Percentiles rank a stretch among this genome's conserved stretches.
These are phyloP conservation scores for Siderastrea siderea DNA, from an alignment of 92 coral and sea anemone genomes.

Conservation along the genomic window DNA sequence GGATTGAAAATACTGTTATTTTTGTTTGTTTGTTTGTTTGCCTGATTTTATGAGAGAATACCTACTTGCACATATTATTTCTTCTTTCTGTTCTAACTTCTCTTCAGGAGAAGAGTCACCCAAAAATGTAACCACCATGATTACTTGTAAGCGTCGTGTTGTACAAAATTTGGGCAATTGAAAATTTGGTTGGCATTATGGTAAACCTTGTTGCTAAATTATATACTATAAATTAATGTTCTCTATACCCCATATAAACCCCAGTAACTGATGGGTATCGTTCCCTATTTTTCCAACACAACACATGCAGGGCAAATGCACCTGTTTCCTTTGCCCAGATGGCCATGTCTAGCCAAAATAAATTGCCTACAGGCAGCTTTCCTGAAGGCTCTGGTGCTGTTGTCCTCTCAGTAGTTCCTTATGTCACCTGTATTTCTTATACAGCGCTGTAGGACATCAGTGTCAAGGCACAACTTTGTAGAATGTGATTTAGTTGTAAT, in stretches of 20 bases:
- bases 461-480: neutral
- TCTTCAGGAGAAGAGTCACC: too few species aligned
- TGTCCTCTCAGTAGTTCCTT: too few species aligned
- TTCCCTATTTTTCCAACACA: constrained; percentile 1
- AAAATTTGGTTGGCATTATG: neutral
- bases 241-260: neutral
- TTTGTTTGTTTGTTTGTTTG: too few species aligned
- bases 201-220: neutral
- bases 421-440: neutral
- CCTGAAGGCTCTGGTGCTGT: constrained; percentile 37
- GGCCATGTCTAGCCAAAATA: constrained; percentile 44
- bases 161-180: neutral
- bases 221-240: neutral
- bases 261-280: neutral
- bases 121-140: too few species aligned
- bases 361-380: constrained; percentile 55
- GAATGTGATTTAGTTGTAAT: neutral
- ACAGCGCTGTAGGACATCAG: neutral
- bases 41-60: too few species aligned
- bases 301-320: constrained; percentile 53
- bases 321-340: constrained; percentile 44
- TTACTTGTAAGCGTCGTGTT: too few species aligned
- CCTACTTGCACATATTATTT: too few species aligned
- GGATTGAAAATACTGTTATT: too few species aligned
- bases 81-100: too few species aligned